These are phyloP conservation scores for Willowsia nigromaculata DNA, from an alignment of 2,888 invertebrate species.

Conservation along the genomic window DNA sequence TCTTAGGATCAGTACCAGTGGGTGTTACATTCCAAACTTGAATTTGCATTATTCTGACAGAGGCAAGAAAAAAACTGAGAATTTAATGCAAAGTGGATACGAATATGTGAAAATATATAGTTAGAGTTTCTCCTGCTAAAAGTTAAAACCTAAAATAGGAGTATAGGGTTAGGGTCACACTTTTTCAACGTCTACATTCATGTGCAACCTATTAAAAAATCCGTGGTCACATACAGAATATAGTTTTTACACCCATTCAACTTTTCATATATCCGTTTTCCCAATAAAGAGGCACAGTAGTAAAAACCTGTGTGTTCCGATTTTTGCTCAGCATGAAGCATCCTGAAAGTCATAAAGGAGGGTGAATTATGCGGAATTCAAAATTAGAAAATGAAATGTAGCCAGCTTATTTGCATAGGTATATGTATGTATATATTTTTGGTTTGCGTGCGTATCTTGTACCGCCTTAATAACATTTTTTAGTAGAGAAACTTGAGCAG, in stretches of 20 bases:
- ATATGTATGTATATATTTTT: neutral
- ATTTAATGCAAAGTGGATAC: constrained; percentile 61
- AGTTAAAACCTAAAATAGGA: neutral
- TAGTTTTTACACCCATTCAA: neutral
- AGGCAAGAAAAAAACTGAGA: constrained; percentile 15
- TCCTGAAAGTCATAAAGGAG: constrained; percentile 11
- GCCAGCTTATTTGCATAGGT: constrained; percentile 58
- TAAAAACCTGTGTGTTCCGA: constrained; percentile 9
- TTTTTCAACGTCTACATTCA: neutral
- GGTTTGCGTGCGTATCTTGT: neutral
- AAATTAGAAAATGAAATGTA: constrained; percentile 68
- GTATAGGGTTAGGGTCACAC: neutral
- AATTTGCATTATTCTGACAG: constrained; percentile 64
- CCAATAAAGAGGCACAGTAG: neutral
- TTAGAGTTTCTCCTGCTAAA: neutral
- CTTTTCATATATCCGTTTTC: neutral
- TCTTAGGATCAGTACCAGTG: constrained; percentile 12
- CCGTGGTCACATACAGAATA: too few species aligned
- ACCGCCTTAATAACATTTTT: neutral
- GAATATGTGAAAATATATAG: constrained; percentile 23
- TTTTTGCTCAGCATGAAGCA: constrained; percentile 44
- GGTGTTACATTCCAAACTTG: constrained; percentile 10
- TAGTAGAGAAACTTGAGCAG: neutral
- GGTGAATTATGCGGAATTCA: constrained; percentile 64
- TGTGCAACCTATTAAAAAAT: too few species aligned